These are phyloP conservation scores for Butastur rufipennis DNA, from an alignment of 2,113 vertebrate species.

Conservation along the genomic window DNA sequence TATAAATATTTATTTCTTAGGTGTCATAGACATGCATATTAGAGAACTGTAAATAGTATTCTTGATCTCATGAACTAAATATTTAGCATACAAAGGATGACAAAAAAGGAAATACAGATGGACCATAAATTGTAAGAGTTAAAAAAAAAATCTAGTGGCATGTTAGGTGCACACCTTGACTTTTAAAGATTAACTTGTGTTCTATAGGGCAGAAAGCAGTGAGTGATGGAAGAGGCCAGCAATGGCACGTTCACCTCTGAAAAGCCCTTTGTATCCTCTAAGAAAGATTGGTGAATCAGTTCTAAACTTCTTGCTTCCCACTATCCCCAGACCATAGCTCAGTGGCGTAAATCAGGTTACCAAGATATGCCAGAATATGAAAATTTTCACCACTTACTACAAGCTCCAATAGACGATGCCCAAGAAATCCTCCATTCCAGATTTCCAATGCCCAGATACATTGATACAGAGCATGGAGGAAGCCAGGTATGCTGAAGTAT, in stretches of 20 bases:
- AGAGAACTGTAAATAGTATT: neutral
- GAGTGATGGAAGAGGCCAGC: neutral
- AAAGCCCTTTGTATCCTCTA: neutral
- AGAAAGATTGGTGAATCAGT: neutral
- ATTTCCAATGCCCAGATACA: constrained; percentile 97
- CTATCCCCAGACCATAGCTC: constrained; percentile 88
- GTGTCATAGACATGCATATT: neutral
- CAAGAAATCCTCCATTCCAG: constrained; percentile 95
- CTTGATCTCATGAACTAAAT: neutral
- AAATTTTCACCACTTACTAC: constrained; percentile 92
- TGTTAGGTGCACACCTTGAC: neutral
- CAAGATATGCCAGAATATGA: constrained; percentile 96
- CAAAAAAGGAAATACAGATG: neutral
- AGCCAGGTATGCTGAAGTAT: constrained; percentile 83
- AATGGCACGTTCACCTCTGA: neutral
- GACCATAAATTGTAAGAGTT: neutral
- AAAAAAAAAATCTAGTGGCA: neutral
- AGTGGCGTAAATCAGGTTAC: constrained; percentile 96
- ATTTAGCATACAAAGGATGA: neutral
- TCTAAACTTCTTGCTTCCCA: neutral
- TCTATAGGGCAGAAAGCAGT: neutral
- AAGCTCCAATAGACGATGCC: constrained; percentile 92
- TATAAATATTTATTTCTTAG: neutral
- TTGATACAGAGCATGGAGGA: constrained; percentile 96
- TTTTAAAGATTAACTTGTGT: neutral